Evolutionary conservation across 2,797 vertebrate genomes (phyloP).

Genomic region (Cheracebus regulus): DNA sequence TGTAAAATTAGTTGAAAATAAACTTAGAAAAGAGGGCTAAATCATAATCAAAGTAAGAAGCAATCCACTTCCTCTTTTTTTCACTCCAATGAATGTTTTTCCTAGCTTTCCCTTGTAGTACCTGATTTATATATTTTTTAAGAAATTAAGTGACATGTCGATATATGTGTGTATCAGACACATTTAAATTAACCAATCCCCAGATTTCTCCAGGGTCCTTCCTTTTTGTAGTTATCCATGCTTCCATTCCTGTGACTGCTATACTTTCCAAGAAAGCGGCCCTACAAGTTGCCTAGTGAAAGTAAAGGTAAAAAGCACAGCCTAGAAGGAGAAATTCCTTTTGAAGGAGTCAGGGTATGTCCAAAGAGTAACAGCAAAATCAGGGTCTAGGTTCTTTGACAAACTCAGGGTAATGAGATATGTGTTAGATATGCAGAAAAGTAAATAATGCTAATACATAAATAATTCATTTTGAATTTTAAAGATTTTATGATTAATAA

Average conservation of each 20-base stretch:
- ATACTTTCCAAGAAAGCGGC: background rate
- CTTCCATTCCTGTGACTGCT: background rate
- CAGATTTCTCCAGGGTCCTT: background rate
- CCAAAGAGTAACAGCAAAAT: background rate
- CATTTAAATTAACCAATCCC: background rate
- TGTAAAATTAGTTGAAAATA: background rate
- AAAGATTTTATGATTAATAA: background rate
- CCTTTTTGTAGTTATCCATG: background rate
- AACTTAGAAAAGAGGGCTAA: background rate
- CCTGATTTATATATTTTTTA: background rate
- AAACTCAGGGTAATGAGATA: background rate
- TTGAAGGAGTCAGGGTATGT: background rate
- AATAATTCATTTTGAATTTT: background rate
- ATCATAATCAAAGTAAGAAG: background rate
- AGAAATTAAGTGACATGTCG: background rate
- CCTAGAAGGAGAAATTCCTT: background rate
- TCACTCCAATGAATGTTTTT: background rate
- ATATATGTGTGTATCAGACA: background rate
- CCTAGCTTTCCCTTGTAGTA: background rate
- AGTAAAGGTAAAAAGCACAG: background rate
- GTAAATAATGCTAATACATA: background rate
- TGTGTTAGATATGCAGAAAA: background rate
- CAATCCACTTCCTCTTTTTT: background rate
- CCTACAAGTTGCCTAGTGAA: background rate
- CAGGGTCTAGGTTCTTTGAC: background rate